Evolutionary conservation across 2,113 vertebrate species (phyloP).

Genomic region (Rhinopithecus roxellana): DNA sequence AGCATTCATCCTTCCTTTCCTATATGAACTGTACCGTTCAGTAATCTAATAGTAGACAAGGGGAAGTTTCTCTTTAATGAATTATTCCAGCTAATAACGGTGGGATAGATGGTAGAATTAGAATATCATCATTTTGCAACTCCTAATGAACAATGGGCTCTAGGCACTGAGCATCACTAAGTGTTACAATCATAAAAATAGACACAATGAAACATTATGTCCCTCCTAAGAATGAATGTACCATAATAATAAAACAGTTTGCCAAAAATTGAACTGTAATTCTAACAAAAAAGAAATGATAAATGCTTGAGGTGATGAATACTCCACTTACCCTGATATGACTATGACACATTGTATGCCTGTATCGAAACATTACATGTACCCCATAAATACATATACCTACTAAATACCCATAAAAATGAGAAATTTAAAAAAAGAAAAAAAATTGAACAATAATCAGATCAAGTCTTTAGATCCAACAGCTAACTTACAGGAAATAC

Average conservation of each 20-base stretch:
- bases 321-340: too few species aligned
- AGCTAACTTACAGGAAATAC: neutral
- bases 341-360: too few species aligned
- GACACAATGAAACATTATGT: neutral
- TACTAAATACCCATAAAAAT: too few species aligned
- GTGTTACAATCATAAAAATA: neutral
- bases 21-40: neutral
- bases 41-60: neutral
- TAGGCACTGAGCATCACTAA: neutral
- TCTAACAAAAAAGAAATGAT: too few species aligned
- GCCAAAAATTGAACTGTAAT: neutral
- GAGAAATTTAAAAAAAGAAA: too few species aligned
- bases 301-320: too few species aligned
- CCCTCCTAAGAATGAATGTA: neutral
- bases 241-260: neutral
- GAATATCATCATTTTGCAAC: neutral
- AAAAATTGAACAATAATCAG: neutral
- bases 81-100: neutral
- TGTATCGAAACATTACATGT: too few species aligned
- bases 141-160: neutral
- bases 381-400: too few species aligned
- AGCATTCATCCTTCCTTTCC: slow-evolving; percentile 5
- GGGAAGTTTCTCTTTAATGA: neutral
- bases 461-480: neutral
- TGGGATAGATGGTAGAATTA: neutral